A percentile compares a stretch with the other conserved stretches of the same genome.
Conservation (phyloP, 2,888 invertebrate genomes). For the Acrobasis suavella region DNA sequence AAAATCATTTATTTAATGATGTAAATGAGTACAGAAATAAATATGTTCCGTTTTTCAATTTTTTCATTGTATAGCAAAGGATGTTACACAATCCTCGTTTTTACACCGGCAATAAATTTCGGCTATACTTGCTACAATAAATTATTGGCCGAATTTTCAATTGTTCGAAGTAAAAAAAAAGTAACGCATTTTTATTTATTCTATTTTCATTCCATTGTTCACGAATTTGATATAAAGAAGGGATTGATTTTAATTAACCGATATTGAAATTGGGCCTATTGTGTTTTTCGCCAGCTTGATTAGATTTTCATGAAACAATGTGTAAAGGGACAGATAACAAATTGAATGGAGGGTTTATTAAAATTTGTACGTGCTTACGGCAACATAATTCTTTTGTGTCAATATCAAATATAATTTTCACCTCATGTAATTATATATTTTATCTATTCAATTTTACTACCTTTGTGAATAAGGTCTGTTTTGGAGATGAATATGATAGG, state of each 20-base stretch:
- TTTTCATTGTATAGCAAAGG: neutral
- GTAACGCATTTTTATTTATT: constrained; percentile 33
- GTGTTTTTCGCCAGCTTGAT: constrained; percentile 68
- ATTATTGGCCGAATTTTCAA: constrained; percentile 15
- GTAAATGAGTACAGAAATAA: neutral
- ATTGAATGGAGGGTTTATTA: constrained; percentile 64
- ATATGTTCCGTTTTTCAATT: neutral
- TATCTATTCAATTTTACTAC: constrained; percentile 11
- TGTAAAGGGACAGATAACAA: constrained; percentile 70
- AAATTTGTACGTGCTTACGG: constrained; percentile 56
- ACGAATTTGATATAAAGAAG: constrained; percentile 51
- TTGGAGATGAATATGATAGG: too few species aligned
- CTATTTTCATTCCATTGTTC: constrained; percentile 37
- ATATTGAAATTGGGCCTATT: constrained; percentile 64
- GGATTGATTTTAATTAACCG: constrained; percentile 76
- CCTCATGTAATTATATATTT: neutral
- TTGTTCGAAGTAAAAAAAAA: constrained; percentile 27
- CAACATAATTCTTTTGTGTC: constrained; percentile 48
- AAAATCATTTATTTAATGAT: too few species aligned
- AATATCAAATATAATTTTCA: constrained; percentile 25
- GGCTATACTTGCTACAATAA: constrained; percentile 13
- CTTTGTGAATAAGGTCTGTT: neutral
- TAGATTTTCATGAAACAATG: constrained; percentile 72
- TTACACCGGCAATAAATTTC: constrained; percentile 16
- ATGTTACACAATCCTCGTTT: constrained; percentile 8